Conservation (phyloP, 2,797 vertebrate genomes). For the Sebastes taczanowskii region DNA sequence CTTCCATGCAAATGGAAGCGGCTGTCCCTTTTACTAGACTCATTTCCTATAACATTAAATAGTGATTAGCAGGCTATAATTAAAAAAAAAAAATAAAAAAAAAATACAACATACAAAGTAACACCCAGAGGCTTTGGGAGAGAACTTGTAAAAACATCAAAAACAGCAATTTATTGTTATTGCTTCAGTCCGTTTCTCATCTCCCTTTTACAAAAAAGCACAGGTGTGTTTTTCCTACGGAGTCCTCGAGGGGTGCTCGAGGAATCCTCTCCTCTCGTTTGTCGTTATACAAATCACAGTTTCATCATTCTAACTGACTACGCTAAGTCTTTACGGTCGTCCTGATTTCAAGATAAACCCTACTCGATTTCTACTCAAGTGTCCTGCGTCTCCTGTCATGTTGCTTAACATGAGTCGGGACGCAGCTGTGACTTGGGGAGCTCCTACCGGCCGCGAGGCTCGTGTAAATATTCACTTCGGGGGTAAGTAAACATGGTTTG, state of each 20-base stretch:
- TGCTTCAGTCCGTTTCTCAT: slow-evolving; percentile 77
- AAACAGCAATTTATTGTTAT: slow-evolving; percentile 77
- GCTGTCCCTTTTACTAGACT: slow-evolving; percentile 81
- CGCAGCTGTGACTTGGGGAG: slow-evolving; percentile 39
- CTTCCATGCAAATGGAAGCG: slow-evolving; percentile 79
- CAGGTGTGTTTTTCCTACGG: slow-evolving; percentile 55
- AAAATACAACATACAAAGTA: slow-evolving; percentile 67
- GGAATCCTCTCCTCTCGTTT: slow-evolving; percentile 50
- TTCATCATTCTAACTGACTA: slow-evolving; percentile 73
- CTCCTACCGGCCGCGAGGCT: slow-evolving; percentile 49
- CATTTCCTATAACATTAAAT: slow-evolving; percentile 84
- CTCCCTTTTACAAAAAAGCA: slow-evolving; percentile 66
- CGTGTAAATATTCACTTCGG: slow-evolving; percentile 59
- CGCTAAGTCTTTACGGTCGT: slow-evolving; percentile 71
- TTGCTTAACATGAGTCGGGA: slow-evolving; percentile 55
- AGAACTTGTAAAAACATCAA: slow-evolving; percentile 68
- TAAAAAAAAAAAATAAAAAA: slow-evolving; percentile 20
- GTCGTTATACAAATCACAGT: slow-evolving; percentile 73
- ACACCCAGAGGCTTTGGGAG: slow-evolving; percentile 68
- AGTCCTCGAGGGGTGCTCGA: slow-evolving; percentile 50
- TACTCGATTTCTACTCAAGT: slow-evolving; percentile 70
- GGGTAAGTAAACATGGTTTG: slow-evolving; percentile 50
- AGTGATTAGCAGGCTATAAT: slow-evolving; percentile 84
- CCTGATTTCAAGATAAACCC: slow-evolving; percentile 70
- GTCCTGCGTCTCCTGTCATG: slow-evolving; percentile 55